Base-by-base conservation (phyloP, 1,140 invertebrate genomes). In the Penaeus japonicus region DNA sequence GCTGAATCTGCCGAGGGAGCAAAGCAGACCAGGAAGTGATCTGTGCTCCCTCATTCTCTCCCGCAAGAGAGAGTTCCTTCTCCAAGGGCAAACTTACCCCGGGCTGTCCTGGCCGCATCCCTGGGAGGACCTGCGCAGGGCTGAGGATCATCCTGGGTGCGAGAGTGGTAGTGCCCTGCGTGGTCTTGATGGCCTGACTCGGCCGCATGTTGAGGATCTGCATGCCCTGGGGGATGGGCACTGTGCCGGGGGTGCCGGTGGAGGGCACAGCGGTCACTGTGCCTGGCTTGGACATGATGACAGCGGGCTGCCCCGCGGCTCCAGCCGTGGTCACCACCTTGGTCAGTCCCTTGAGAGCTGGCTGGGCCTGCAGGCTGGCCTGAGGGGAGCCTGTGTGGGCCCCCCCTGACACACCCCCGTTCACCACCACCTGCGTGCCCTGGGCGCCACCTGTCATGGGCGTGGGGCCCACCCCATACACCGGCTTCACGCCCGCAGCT, bases 241-340 rank as follows among this genome's bases (percentile, higher is more conserved):
- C 87, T 2, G 73, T 80, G 59, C 87, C 87, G 2, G 82, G 80
- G 82, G 82, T 62, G 73, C 57, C 82, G 30, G 73, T 80, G 70
- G 82, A 54, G 80, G 87, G 82, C 83, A 85, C 87, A 57, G 87
- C 82, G 65, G 87, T 80, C 87, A 89, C 87, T n/a, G 87, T 84
- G 75, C 87, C 87, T 47, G 87, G 87, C 77, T 89, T 89, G 59
- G 87, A 89, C 87, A 89, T 89, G 82, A 89, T 89, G 73, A 89
- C 87, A 62, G 87, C 83, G 81, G 82, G 65, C 80, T 88, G 87
- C 57, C 81, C 80, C 57, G 35, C 75, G 27, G 75, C 20, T 4
- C 77, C 85, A 35, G 87, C 82, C 82, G 75, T 83, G 53, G 87
- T 84, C 83, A 81, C 87, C 77, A 84, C 87, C 39, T 84, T 80